Evolutionary conservation across 2,113 vertebrate genomes (phyloP).

Genomic region (Aleadryas rufinucha): DNA sequence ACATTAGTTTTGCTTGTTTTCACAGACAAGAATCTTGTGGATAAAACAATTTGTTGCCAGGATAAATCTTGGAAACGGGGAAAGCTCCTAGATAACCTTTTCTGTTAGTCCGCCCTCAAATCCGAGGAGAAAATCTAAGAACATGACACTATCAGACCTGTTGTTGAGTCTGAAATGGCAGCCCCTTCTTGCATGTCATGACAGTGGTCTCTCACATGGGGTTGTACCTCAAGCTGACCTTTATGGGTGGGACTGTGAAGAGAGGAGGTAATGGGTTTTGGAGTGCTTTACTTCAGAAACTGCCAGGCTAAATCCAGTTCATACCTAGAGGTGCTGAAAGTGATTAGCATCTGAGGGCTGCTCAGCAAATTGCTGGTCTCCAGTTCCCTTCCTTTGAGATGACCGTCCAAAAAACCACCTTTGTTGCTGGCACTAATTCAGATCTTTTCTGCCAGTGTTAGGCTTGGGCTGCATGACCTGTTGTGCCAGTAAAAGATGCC

Average conservation of each 20-base stretch:
- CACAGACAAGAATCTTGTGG: not conserved
- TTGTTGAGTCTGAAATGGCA: not conserved
- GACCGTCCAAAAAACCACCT: not conserved
- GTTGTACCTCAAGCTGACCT: not conserved
- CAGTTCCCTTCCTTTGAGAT: not conserved
- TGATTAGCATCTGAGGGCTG: not conserved
- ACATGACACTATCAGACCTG: not conserved
- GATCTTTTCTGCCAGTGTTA: not conserved
- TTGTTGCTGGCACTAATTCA: not conserved
- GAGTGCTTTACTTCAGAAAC: not conserved
- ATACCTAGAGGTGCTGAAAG: not conserved
- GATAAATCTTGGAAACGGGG: not conserved
- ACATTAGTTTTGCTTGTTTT: not conserved
- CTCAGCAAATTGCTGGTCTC: not conserved
- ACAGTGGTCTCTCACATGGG: not conserved
- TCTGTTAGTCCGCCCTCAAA: not conserved
- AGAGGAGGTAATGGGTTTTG: not conserved
- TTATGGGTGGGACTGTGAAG: not conserved
- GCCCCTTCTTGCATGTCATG: not conserved
- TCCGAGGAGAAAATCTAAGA: not conserved
- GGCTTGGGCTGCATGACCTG: not conserved
- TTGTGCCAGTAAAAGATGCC: slow-evolving; percentile 29
- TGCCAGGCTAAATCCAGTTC: not conserved
- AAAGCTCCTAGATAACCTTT: not conserved
- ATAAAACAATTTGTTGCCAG: not conserved